Percentiles rank a stretch among this genome's conserved stretches.
Conservation (phyloP, 2,888 invertebrate species). For the Parascotia fuliginaria region DNA sequence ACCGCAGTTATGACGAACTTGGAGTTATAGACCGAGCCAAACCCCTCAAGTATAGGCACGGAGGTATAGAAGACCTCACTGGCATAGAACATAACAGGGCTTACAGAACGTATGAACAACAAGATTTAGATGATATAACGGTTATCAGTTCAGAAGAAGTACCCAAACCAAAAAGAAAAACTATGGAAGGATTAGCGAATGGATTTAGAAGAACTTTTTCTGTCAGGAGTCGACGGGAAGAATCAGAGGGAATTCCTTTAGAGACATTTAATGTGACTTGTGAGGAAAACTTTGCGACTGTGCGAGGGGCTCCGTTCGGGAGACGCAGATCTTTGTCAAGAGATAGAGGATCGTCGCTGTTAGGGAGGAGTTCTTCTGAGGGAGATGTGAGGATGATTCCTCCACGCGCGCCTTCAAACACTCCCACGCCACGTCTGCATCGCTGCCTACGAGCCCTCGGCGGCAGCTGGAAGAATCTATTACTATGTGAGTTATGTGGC, state of each 20-base stretch:
- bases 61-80: conserved; percentile 74
- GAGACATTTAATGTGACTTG: conserved; percentile 71
- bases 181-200: conserved; percentile 76
- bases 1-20: conserved; percentile 81
- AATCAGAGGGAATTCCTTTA: conserved; percentile 73
- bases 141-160: conserved; percentile 80
- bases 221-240: conserved; percentile 69
- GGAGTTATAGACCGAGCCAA: conserved; percentile 70
- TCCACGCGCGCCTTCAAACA: conserved; percentile 70
- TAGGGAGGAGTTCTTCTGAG: conserved; percentile 90
- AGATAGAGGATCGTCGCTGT: conserved; percentile 79
- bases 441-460: conserved; percentile 91
- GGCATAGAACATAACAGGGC: conserved; percentile 65
- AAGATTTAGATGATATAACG: conserved; percentile 76
- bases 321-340: conserved; percentile 78
- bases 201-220: conserved; percentile 80
- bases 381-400: conserved; percentile 86
- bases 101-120: conserved; percentile 62
- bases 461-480: conserved; percentile 92
- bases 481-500: conserved; percentile 89
- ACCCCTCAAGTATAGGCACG: conserved; percentile 73
- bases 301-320: conserved; percentile 77
- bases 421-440: conserved; percentile 84
- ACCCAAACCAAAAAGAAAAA: conserved; percentile 68
- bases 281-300: conserved; percentile 76